Evolutionary conservation across 2,888 invertebrate species (phyloP).

Genomic region (Drosophila fulvimacula): DNA sequence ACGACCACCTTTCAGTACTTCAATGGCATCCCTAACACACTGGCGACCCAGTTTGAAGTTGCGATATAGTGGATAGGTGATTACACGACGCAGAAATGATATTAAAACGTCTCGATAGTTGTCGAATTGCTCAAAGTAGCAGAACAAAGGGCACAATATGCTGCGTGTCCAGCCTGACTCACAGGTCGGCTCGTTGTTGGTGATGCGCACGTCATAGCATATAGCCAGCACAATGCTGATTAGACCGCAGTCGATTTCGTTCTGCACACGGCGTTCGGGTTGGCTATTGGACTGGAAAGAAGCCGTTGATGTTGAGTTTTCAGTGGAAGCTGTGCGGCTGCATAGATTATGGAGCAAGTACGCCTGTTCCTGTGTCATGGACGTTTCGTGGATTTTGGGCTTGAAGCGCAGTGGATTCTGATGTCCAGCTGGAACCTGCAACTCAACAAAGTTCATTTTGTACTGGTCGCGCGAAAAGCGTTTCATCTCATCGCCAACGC

Average conservation of each 20-base stretch:
- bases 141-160: conserved; percentile 78
- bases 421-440: conserved; percentile 83
- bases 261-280: conserved; percentile 56
- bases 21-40: conserved; percentile 81
- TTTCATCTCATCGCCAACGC: conserved; percentile 79
- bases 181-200: conserved; percentile 82
- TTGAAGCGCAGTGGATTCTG: conserved; percentile 82
- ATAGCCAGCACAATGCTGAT: conserved; percentile 83
- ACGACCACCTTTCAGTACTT: conserved; percentile 75
- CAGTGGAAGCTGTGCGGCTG: conserved; percentile 38
- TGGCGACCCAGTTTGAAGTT: conserved; percentile 81
- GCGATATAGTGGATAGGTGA: conserved; percentile 83
- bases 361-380: conserved; percentile 77
- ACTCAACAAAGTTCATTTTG: conserved; percentile 82
- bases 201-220: conserved; percentile 83
- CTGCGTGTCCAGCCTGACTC: conserved; percentile 83
- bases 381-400: conserved; percentile 73
- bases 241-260: conserved; percentile 81
- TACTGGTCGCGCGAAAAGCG: conserved; percentile 82
- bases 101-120: conserved; percentile 77
- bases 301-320: conserved; percentile 7
- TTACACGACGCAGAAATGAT: conserved; percentile 81
- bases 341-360: conserved; percentile 78
- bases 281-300: conserved; percentile 6
- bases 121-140: conserved; percentile 81